Evolutionary conservation across 1,140 invertebrate species (phyloP).

Genomic region (Pogonus chalceus): DNA sequence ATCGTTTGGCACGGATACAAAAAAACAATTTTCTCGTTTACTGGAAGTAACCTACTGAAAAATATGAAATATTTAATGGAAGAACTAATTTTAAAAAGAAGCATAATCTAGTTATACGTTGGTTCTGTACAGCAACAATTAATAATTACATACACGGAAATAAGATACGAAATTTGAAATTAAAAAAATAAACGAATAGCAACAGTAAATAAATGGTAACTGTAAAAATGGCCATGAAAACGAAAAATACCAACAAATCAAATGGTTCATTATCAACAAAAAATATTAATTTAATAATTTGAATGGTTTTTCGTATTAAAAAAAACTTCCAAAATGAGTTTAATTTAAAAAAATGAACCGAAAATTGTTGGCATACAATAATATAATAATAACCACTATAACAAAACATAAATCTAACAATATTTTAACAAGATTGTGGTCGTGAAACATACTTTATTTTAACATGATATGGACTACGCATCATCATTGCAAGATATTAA

Average conservation of each 20-base stretch:
- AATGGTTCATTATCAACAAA: not conserved
- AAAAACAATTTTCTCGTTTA: not conserved
- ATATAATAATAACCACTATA: not conserved
- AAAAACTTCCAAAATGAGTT: too few relatives aligned
- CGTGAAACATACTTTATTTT: too few relatives aligned
- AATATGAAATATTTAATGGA: not conserved
- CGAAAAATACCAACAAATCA: not conserved
- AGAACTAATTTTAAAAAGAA: not conserved
- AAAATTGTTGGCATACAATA: too few relatives aligned
- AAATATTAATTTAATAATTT: not conserved
- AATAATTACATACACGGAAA: too few relatives aligned
- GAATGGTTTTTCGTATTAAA: too few relatives aligned
- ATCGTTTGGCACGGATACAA: not conserved
- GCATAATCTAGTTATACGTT: too few relatives aligned
- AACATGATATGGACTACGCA: not conserved
- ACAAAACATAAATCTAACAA: not conserved
- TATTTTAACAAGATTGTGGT: not conserved
- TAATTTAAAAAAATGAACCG: too few relatives aligned
- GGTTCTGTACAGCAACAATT: too few relatives aligned
- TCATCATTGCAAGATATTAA: not conserved
- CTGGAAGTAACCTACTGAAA: not conserved
- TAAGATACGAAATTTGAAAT: too few relatives aligned
- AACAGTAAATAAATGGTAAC: too few relatives aligned
- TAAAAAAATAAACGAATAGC: too few relatives aligned
- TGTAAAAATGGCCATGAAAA: conserved; percentile 1